Conservation (phyloP, 2,888 invertebrate species). For the Encarsia formosa region DNA sequence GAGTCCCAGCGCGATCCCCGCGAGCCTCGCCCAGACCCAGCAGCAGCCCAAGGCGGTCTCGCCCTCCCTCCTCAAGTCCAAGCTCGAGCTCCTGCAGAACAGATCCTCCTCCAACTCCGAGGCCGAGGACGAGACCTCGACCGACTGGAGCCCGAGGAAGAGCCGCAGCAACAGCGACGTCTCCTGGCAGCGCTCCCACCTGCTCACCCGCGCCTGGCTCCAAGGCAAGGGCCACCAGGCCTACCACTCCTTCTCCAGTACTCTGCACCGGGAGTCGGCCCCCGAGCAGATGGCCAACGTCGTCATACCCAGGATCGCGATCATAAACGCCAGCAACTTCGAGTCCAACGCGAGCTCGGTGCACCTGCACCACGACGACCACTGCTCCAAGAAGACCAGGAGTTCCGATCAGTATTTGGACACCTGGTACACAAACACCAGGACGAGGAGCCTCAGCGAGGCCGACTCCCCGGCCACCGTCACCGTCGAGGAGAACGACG, state of each 20-base stretch:
- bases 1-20: conserved; percentile 55
- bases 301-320: conserved; percentile 46
- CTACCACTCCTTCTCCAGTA: conserved; percentile 34
- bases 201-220: conserved; percentile 41
- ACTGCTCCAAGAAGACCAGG: not conserved
- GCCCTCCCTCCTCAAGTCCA: conserved; percentile 44
- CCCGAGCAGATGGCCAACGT: conserved; percentile 25
- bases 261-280: conserved; percentile 15
- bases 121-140: conserved; percentile 2
- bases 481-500: conserved; percentile 19
- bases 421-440: conserved; percentile 35
- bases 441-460: conserved; percentile 41
- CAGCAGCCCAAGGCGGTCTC: conserved; percentile 38
- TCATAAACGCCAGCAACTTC: conserved; percentile 48
- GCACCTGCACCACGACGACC: conserved; percentile 33
- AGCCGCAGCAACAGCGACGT: conserved; percentile 45
- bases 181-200: conserved; percentile 42
- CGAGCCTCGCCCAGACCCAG: conserved; percentile 17
- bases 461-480: conserved; percentile 32
- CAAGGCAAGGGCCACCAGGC: conserved; percentile 37
- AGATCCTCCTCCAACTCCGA: conserved; percentile 3
- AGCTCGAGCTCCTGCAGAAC: conserved; percentile 39
- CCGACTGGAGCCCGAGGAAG: conserved; percentile 28
- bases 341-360: conserved; percentile 48
- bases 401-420: conserved; percentile 32